These are phyloP conservation scores for Tetheella fluctuosa DNA, from an alignment of 2,888 invertebrate species.

Conservation along the genomic window DNA sequence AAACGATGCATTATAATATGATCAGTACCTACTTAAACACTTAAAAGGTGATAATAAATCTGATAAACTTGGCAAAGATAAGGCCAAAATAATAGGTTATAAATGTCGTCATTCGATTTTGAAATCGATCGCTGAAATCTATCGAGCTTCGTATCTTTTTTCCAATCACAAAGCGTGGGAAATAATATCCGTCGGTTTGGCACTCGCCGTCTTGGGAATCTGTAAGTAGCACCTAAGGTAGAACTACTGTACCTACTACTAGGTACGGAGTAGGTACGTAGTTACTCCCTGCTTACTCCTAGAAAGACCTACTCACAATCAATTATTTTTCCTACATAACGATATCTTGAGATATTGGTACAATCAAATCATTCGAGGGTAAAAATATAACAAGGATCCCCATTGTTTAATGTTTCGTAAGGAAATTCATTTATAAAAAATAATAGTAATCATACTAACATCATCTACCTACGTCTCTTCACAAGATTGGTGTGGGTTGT, in stretches of 20 bases:
- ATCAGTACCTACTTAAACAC: neutral
- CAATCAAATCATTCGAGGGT: neutral
- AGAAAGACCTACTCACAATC: no score
- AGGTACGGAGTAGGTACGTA: no score
- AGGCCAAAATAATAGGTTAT: neutral
- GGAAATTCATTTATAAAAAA: no score
- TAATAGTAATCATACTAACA: no score
- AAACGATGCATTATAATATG: neutral
- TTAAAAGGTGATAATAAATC: neutral
- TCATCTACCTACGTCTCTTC: no score
- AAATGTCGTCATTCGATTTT: constrained; percentile 10
- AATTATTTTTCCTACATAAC: no score
- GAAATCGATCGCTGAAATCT: constrained; percentile 11
- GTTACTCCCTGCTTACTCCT: no score
- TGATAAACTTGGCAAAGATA: neutral
- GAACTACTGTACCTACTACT: no score
- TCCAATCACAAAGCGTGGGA: constrained; percentile 8
- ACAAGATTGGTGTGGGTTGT: neutral
- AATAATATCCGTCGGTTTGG: neutral
- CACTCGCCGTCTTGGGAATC: constrained; percentile 13
- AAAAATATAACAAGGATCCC: no score
- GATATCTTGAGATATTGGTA: neutral
- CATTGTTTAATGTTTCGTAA: no score
- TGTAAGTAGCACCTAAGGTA: no score
- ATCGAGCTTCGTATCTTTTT: neutral